These are phyloP conservation scores for Diabrotica virgifera DNA, from an alignment of 1,140 invertebrate genomes.

Conservation along the genomic window DNA sequence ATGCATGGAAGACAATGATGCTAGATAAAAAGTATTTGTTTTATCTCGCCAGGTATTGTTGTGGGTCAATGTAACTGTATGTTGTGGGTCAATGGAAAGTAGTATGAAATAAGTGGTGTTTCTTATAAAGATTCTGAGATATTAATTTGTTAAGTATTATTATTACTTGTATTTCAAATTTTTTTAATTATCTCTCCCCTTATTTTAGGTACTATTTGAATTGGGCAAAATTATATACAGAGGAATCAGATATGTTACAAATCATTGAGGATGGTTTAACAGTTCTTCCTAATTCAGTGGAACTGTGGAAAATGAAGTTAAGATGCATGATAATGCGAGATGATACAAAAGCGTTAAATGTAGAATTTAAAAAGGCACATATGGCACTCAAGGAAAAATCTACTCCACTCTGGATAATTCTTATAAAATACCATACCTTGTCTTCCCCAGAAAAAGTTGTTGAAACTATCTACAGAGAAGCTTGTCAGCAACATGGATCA, in stretches of 20 bases:
- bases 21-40: no score
- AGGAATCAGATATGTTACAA: conserved; percentile 9
- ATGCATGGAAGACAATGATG: no score
- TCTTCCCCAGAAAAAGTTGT: conserved; percentile 21
- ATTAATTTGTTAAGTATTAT: no score
- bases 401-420: conserved; percentile 30
- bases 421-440: conserved; percentile 29
- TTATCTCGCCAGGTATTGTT: no score
- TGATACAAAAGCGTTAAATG: conserved; percentile 20
- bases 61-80: no score
- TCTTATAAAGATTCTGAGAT: no score
- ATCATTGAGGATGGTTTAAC: conserved; percentile 16
- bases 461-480: conserved; percentile 27
- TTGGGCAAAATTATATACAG: conserved; percentile 25
- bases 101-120: no score
- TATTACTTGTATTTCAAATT: no score
- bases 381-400: conserved; percentile 29
- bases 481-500: conserved; percentile 28
- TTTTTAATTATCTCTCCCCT: no score
- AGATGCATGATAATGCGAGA: conserved; percentile 26
- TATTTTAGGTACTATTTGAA: conserved; percentile 20
- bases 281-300: conserved; percentile 26
- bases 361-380: conserved; percentile 27
- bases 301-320: conserved; percentile 32
- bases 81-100: no score